Evolutionary conservation across 2,888 invertebrate genomes (phyloP).

Genomic region (Erannis defoliaria): DNA sequence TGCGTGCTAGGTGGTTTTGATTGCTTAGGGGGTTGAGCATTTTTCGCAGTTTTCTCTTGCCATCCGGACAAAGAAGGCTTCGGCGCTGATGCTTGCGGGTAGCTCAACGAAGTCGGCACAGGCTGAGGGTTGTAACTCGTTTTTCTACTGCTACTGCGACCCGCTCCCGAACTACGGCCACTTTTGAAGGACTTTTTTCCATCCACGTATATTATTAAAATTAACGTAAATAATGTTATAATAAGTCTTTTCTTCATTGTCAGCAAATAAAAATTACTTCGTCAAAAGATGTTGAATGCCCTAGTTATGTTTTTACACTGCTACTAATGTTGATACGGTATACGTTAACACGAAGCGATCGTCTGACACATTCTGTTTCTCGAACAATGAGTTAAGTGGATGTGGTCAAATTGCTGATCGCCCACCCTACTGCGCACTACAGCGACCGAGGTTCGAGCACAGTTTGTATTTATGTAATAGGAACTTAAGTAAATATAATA

Average conservation of each 20-base stretch:
- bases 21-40: conserved; percentile 62
- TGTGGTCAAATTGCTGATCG: conserved; percentile 64
- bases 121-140: conserved; percentile 70
- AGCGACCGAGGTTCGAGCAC: conserved; percentile 8
- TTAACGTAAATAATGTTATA: conserved; percentile 54
- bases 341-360: conserved; percentile 49
- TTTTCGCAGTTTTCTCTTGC: conserved; percentile 71
- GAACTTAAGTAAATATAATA: conserved; percentile 38
- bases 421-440: conserved; percentile 66
- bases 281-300: conserved; percentile 13
- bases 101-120: conserved; percentile 74
- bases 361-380: conserved; percentile 66
- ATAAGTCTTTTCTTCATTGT: conserved; percentile 60
- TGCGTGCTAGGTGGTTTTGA: conserved; percentile 57
- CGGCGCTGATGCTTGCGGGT: conserved; percentile 69
- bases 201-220: conserved; percentile 58
- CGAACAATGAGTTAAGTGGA: conserved; percentile 62
- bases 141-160: conserved; percentile 68
- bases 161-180: conserved; percentile 68
- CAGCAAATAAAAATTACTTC: conserved; percentile 15
- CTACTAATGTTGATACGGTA: neutral
- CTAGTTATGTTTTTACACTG: conserved; percentile 21
- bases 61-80: conserved; percentile 75
- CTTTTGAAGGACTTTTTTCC: conserved; percentile 72
- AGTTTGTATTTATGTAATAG: conserved; percentile 42